These are phyloP conservation scores for Manis crassicaudata DNA, from an alignment of 2,797 vertebrate species.

Conservation along the genomic window DNA sequence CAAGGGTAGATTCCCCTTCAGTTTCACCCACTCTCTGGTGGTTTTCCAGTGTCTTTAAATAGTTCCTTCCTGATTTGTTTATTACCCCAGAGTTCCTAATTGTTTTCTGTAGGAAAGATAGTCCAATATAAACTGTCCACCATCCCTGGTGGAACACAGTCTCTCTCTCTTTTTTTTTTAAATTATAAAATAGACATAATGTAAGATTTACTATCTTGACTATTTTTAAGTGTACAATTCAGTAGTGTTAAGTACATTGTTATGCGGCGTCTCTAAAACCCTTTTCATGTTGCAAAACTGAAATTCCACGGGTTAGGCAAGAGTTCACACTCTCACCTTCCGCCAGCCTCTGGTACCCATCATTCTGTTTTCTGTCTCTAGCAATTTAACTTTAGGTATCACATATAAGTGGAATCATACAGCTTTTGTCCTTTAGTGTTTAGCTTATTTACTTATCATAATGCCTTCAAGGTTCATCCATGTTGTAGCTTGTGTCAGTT, in stretches of 20 bases:
- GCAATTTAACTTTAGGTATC: background rate
- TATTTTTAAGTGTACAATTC: background rate
- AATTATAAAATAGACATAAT: background rate
- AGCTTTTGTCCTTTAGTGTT: background rate
- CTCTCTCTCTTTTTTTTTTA: background rate
- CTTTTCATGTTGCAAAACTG: background rate
- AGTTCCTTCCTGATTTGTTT: background rate
- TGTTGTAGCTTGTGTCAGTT: background rate
- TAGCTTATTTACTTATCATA: background rate
- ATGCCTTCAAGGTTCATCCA: background rate
- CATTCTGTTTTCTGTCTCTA: background rate
- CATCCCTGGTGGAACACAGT: background rate
- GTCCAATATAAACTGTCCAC: background rate
- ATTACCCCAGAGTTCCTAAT: background rate
- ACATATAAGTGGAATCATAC: background rate
- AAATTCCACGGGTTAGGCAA: background rate
- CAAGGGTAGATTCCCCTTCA: background rate
- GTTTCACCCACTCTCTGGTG: background rate
- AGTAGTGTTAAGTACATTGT: background rate
- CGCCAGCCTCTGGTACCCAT: background rate
- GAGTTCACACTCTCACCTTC: background rate
- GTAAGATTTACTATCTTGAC: background rate
- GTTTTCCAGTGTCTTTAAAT: background rate
- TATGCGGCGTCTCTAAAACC: background rate
- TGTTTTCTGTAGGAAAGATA: background rate